phyloP scores from a whole-genome alignment of 2,797 vertebrate genomes.

The Pempheris klunzingeri region DNA sequence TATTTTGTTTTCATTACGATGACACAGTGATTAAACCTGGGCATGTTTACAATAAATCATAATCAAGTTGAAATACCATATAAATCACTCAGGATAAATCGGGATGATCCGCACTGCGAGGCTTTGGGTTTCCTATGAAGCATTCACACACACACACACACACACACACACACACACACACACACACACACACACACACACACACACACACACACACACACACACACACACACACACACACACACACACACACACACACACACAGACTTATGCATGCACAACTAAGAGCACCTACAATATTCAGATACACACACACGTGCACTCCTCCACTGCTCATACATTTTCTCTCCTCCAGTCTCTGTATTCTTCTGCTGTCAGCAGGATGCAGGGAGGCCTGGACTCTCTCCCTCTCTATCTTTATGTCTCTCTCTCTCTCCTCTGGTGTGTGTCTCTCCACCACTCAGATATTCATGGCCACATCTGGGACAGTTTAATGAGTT shows the following conservation, averaged over 20 bases:
- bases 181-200: neutral
- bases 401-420: constrained; percentile 14
- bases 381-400: constrained; percentile 46
- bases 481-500: constrained; percentile 89
- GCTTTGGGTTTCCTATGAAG: constrained; percentile 25
- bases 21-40: constrained; percentile 54
- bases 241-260: neutral
- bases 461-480: constrained; percentile 85
- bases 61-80: constrained; percentile 57
- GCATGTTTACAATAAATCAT: constrained; percentile 50
- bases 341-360: constrained; percentile 43
- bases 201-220: neutral
- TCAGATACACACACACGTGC: constrained; percentile 13
- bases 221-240: constrained; percentile 11
- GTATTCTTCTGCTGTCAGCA: constrained; percentile 56
- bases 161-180: constrained; percentile 13
- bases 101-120: constrained; percentile 28
- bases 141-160: neutral
- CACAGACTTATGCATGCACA: neutral
- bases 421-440: constrained; percentile 27
- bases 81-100: constrained; percentile 47
- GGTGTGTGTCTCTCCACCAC: constrained; percentile 59
- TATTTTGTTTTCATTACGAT: constrained; percentile 51
- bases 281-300: constrained; percentile 19
- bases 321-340: constrained; percentile 11